Conservation (phyloP, 2,888 invertebrate species). For the Erebia aethiops region DNA sequence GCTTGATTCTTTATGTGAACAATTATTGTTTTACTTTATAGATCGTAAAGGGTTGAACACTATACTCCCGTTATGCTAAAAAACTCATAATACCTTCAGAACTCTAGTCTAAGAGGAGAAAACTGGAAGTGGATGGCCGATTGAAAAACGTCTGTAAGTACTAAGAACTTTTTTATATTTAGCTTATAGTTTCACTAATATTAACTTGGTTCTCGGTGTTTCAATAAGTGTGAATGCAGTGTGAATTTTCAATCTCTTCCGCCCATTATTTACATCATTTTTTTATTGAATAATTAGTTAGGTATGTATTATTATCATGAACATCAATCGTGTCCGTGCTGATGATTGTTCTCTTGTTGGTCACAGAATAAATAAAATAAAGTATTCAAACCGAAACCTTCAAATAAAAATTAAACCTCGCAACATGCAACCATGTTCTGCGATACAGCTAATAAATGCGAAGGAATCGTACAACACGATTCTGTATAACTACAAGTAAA, state of each 20-base stretch:
- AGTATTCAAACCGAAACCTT: slow-evolving; percentile 5
- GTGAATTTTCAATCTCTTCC: too few relatives aligned
- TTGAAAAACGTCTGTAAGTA: too few relatives aligned
- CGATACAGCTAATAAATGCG: slow-evolving; percentile 39
- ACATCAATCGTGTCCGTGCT: slow-evolving; percentile 7
- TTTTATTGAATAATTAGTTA: neutral
- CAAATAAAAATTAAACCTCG: slow-evolving; percentile 28
- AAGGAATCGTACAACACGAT: slow-evolving; percentile 34
- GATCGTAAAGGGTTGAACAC: neutral
- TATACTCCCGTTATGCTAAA: too few relatives aligned
- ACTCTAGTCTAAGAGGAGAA: neutral
- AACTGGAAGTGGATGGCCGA: too few relatives aligned
- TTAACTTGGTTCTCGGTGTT: too few relatives aligned
- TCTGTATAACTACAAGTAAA: slow-evolving; percentile 33
- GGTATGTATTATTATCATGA: neutral
- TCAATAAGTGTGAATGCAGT: too few relatives aligned
- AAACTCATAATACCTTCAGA: neutral
- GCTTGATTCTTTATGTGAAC: neutral
- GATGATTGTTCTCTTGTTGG: slow-evolving; percentile 15
- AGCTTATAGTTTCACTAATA: too few relatives aligned
- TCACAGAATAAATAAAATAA: slow-evolving; percentile 10
- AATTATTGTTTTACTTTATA: neutral
- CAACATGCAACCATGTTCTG: slow-evolving; percentile 30
- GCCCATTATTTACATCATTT: neutral
- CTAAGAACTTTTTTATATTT: too few relatives aligned